Conservation (phyloP, 2,797 vertebrate species). For the Apogon hyalosoma region DNA sequence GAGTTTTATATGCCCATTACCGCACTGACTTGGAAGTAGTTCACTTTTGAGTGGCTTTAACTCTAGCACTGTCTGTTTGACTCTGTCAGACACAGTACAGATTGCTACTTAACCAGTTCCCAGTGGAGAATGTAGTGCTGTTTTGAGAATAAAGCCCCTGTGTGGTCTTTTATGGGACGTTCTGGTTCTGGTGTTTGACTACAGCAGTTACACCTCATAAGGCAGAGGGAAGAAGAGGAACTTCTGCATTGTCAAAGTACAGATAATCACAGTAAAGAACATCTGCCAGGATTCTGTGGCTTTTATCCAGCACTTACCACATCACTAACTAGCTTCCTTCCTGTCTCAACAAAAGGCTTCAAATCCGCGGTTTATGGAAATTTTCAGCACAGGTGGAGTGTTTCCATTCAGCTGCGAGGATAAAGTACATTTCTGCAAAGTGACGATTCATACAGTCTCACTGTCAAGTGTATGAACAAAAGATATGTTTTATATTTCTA, state of each 20-base stretch:
- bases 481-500: too few relatives aligned
- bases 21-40: constrained; percentile 46
- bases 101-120: constrained; percentile 30
- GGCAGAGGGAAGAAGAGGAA: constrained; percentile 7
- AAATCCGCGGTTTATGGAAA: constrained; percentile 7
- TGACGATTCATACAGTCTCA: too few relatives aligned
- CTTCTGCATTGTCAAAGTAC: constrained; percentile 21
- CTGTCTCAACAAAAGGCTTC: constrained; percentile 1
- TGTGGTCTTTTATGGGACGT: constrained; percentile 34
- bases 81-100: constrained; percentile 25
- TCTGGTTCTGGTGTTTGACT: constrained; percentile 26
- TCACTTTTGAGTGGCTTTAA: constrained; percentile 57
- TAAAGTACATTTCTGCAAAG: too few relatives aligned
- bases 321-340: constrained; percentile 4
- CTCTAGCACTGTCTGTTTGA: constrained; percentile 35
- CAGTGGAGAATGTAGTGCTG: constrained; percentile 6
- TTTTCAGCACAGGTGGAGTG: constrained; percentile 2
- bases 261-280: constrained; percentile 21
- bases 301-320: constrained; percentile 24
- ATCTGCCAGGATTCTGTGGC: constrained; percentile 8
- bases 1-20: constrained; percentile 61
- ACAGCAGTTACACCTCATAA: constrained; percentile 19
- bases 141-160: constrained; percentile 15
- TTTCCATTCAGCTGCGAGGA: too few relatives aligned
- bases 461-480: too few relatives aligned